These are phyloP conservation scores for Atta cephalotes DNA, from an alignment of 1,140 invertebrate genomes.

Conservation along the genomic window DNA sequence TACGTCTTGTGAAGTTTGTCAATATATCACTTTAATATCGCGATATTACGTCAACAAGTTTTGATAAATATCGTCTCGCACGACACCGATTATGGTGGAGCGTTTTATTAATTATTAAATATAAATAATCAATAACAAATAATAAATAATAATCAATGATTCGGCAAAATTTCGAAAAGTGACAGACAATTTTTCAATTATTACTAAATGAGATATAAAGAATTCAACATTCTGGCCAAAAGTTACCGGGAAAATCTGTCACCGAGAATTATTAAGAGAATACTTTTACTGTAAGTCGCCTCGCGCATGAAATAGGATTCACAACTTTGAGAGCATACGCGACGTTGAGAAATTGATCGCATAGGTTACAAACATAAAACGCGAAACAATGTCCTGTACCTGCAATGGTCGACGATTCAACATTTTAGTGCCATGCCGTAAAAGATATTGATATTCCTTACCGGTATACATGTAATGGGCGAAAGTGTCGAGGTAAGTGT, in stretches of 20 bases:
- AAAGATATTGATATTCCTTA: slow-evolving; percentile 69
- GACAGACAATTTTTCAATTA: not conserved
- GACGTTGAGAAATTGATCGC: slow-evolving; percentile 73
- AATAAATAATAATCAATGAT: no score
- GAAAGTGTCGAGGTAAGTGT: slow-evolving; percentile 52
- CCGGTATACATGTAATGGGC: slow-evolving; percentile 52
- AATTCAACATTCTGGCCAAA: not conserved
- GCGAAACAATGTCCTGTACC: slow-evolving; percentile 69
- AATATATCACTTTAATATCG: slow-evolving; percentile 53
- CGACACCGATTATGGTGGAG: not conserved
- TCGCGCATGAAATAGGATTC: not conserved
- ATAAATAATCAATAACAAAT: not conserved
- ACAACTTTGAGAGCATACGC: slow-evolving; percentile 53
- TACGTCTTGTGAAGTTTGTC: slow-evolving; percentile 40
- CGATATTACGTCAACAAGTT: slow-evolving; percentile 31
- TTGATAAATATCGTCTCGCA: slow-evolving; percentile 7
- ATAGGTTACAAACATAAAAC: slow-evolving; percentile 70
- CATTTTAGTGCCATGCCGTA: slow-evolving; percentile 70
- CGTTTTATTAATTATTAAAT: not conserved
- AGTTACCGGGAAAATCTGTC: not conserved
- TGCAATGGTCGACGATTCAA: slow-evolving; percentile 66
- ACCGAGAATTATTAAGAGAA: slow-evolving; percentile 19
- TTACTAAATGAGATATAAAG: not conserved
- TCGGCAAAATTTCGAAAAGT: not conserved
- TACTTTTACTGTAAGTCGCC: slow-evolving; percentile 52